These are phyloP conservation scores for Sebastes vulpes DNA, from an alignment of 2,797 vertebrate genomes.

Conservation along the genomic window DNA sequence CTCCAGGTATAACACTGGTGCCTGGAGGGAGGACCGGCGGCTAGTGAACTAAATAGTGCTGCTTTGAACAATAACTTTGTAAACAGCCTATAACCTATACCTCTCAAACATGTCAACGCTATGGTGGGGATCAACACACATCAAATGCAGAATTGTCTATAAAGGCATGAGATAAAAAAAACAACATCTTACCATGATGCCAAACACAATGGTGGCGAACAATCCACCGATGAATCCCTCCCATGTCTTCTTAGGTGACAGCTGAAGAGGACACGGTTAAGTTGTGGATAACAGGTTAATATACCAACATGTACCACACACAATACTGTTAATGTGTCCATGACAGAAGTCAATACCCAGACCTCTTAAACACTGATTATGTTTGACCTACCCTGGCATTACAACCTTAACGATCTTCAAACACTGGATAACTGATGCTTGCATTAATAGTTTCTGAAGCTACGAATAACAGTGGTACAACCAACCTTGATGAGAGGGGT, in stretches of 20 bases:
- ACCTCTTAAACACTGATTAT: neutral
- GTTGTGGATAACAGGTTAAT: neutral
- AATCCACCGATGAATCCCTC: constrained; percentile 98
- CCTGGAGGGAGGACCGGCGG: neutral
- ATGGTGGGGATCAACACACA: neutral
- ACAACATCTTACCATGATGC: constrained; percentile 89
- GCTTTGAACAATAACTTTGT: neutral
- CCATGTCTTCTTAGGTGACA: constrained; percentile 99
- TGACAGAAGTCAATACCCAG: neutral
- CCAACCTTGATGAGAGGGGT: constrained; percentile 97
- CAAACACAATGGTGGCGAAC: constrained; percentile 95
- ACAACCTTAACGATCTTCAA: neutral
- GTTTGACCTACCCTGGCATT: neutral
- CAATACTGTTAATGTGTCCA: neutral
- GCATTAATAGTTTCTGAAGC: neutral
- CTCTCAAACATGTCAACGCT: neutral
- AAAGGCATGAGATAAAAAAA: neutral
- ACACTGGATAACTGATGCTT: neutral
- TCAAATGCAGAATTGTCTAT: neutral
- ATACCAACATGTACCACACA: neutral
- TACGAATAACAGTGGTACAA: neutral
- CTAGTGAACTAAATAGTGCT: neutral
- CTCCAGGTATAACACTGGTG: neutral
- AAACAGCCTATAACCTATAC: neutral
- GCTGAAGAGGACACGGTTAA: constrained; percentile 77